A percentile compares a stretch with the other conserved stretches of the same genome.
These are phyloP conservation scores for Stegana nigrithorax DNA, from an alignment of 2,888 invertebrate species.

Conservation along the genomic window DNA sequence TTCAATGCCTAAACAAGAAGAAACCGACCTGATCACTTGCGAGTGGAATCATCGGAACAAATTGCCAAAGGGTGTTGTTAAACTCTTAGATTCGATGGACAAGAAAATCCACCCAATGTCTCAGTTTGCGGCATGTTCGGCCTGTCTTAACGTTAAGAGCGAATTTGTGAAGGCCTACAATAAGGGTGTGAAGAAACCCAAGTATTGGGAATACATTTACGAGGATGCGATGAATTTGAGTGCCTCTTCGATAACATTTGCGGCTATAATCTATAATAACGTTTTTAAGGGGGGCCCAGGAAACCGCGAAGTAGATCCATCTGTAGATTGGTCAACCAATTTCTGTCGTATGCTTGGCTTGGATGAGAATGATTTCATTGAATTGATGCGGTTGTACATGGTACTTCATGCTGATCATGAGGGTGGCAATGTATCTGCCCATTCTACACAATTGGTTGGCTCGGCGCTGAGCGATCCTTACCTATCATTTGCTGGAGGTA, in stretches of 20 bases:
- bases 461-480: constrained; percentile 86
- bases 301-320: constrained; percentile 2
- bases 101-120: constrained; percentile 82
- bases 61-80: constrained; percentile 77
- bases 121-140: constrained; percentile 81
- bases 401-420: constrained; percentile 85
- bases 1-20: constrained; percentile 81
- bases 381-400: constrained; percentile 75
- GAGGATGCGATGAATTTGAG: constrained; percentile 87
- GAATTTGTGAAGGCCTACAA: constrained; percentile 81
- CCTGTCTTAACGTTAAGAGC: constrained; percentile 81
- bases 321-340: constrained; percentile 66
- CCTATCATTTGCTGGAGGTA: constrained; percentile 81
- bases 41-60: constrained; percentile 77
- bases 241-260: constrained; percentile 82
- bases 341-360: constrained; percentile 75
- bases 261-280: constrained; percentile 71
- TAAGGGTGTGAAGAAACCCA: constrained; percentile 72
- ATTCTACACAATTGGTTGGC: constrained; percentile 83
- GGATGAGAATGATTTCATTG: constrained; percentile 65
- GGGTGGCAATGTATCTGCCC: constrained; percentile 88
- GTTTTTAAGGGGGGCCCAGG: constrained; percentile 69
- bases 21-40: constrained; percentile 75
- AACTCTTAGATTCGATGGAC: constrained; percentile 35
- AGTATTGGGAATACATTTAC: constrained; percentile 80